Conservation (phyloP, 92 coral and sea anemone genomes). For the Muricea muricata region DNA sequence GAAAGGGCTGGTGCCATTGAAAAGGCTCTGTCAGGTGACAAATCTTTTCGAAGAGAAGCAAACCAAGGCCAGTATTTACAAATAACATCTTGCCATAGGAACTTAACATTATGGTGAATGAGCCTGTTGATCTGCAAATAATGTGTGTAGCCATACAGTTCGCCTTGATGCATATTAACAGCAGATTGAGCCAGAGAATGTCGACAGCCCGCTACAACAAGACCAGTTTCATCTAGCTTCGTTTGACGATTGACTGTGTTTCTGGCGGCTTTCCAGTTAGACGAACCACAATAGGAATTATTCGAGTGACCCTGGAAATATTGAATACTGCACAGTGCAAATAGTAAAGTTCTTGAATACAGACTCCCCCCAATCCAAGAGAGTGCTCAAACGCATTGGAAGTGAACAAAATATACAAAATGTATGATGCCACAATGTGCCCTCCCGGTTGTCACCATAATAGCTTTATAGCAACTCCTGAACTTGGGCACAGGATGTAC, state of each 20-base stretch:
- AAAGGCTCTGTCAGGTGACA: conserved; percentile 27
- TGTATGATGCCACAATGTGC: too few species aligned
- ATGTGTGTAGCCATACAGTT: conserved; percentile 77
- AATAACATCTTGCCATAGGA: conserved; percentile 75
- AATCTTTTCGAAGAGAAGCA: conserved; percentile 31
- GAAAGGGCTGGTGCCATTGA: conserved; percentile 78
- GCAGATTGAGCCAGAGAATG: conserved; percentile 66
- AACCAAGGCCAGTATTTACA: conserved; percentile 86
- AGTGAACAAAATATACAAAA: too few species aligned
- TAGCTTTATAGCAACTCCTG: too few species aligned
- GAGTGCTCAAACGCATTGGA: too few species aligned
- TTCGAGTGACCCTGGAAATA: conserved; percentile 36
- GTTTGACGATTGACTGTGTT: conserved; percentile 39
- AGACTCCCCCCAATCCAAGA: too few species aligned
- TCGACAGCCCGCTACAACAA: conserved; percentile 70
- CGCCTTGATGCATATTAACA: conserved; percentile 68
- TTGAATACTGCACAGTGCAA: too few species aligned
- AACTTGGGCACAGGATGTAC: too few species aligned
- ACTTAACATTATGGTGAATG: conserved; percentile 60
- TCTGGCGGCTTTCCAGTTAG: conserved; percentile 71
- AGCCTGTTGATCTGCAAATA: conserved; percentile 52
- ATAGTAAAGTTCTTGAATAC: too few species aligned
- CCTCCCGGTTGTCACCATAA: too few species aligned
- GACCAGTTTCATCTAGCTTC: conserved; percentile 67
- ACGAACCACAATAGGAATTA: conserved; percentile 60